phyloP scores from a whole-genome alignment of 1,140 invertebrate species.

The Potamilus streckersoni region DNA sequence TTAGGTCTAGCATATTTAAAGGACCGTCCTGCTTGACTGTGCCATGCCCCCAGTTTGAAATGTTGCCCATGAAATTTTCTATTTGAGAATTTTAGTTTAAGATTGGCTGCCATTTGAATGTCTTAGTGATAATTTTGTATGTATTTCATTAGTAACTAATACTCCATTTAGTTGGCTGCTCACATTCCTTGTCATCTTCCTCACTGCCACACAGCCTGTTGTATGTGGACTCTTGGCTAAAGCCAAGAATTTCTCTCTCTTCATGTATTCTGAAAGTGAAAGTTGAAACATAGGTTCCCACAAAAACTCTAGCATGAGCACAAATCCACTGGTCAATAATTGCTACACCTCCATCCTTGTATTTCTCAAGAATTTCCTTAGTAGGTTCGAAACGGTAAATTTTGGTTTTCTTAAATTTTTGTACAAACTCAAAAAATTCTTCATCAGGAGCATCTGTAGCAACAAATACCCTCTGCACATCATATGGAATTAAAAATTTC shows the following conservation, averaged over 20 bases:
- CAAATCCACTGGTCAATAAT: constrained; percentile 98
- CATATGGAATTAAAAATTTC: constrained; percentile 72
- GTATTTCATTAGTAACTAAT: constrained; percentile 26
- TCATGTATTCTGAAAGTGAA: constrained; percentile 97
- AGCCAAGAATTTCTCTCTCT: constrained; percentile 94
- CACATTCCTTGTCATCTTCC: constrained; percentile 58
- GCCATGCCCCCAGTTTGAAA: too few species aligned
- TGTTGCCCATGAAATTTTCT: too few species aligned
- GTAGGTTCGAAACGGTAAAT: constrained; percentile 71
- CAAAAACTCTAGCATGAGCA: constrained; percentile 83
- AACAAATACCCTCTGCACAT: constrained; percentile 80
- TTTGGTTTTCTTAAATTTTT: constrained; percentile 41
- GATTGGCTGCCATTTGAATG: too few species aligned
- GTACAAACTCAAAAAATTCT: constrained; percentile 46
- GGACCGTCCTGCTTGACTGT: too few species aligned
- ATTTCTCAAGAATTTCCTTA: constrained; percentile 59
- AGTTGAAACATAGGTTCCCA: constrained; percentile 94
- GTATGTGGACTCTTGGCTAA: constrained; percentile 84
- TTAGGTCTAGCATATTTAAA: too few species aligned
- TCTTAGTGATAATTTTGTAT: too few species aligned
- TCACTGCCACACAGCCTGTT: constrained; percentile 81
- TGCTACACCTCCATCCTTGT: constrained; percentile 88
- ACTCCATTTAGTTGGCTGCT: constrained; percentile 48
- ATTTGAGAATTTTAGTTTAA: too few species aligned
- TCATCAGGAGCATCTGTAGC: constrained; percentile 80